These are phyloP conservation scores for Odontocolon sp. DNA, from an alignment of 2,888 invertebrate genomes.

Conservation along the genomic window DNA sequence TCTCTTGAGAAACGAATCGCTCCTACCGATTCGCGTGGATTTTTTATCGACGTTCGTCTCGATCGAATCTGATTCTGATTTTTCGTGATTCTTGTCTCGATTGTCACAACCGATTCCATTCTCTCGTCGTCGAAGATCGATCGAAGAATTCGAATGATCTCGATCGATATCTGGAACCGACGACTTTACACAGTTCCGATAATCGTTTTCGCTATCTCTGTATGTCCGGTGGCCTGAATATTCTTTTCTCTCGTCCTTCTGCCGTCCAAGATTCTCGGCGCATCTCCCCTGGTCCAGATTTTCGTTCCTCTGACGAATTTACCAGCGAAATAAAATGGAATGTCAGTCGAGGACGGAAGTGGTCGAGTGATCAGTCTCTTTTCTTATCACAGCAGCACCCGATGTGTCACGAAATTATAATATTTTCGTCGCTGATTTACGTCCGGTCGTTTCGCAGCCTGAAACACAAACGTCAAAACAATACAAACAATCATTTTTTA, in stretches of 20 bases:
- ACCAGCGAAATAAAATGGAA: background rate
- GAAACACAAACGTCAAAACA: constrained; percentile 38
- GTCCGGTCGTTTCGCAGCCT: constrained; percentile 36
- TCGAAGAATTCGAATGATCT: background rate
- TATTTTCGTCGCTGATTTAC: constrained; percentile 9
- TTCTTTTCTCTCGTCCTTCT: constrained; percentile 65
- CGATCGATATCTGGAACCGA: background rate
- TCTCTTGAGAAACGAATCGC: constrained; percentile 70
- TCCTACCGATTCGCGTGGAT: constrained; percentile 44
- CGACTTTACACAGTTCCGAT: background rate
- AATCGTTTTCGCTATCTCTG: constrained; percentile 67
- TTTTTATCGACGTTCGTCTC: constrained; percentile 19
- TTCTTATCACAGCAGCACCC: constrained; percentile 43
- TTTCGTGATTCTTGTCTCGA: background rate
- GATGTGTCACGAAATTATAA: constrained; percentile 35
- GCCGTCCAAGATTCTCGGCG: constrained; percentile 67
- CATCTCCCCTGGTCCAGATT: constrained; percentile 76
- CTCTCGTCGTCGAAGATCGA: background rate
- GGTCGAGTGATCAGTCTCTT: constrained; percentile 12
- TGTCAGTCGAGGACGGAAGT: constrained; percentile 17
- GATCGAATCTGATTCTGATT: background rate
- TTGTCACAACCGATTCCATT: constrained; percentile 37
- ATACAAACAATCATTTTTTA: background rate
- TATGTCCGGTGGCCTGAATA: constrained; percentile 74
- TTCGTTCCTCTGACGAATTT: constrained; percentile 18